A percentile compares a stretch with the other conserved stretches of the same genome.
Evolutionary conservation across 2,113 vertebrate species (phyloP).

Genomic region (Podiceps cristatus): DNA sequence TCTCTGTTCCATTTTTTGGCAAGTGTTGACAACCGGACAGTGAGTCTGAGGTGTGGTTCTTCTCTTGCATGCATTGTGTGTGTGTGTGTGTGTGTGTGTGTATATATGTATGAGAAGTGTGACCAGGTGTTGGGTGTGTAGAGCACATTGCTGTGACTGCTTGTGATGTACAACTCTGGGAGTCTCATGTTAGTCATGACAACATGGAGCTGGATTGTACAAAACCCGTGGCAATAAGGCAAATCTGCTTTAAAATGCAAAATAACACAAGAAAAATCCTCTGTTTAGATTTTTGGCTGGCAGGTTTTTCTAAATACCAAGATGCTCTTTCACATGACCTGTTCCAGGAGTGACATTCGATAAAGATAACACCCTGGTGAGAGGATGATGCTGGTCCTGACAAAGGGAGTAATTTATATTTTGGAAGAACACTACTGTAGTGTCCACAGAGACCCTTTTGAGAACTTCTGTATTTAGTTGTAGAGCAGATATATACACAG

Average conservation of each 20-base stretch:
- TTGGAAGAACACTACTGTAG: not conserved
- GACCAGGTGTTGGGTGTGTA: not conserved
- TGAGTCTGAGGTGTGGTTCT: not conserved
- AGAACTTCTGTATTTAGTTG: not conserved
- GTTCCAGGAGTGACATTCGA: not conserved
- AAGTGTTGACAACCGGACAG: not conserved
- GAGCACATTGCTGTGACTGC: not conserved
- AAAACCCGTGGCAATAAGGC: not conserved
- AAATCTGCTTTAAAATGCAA: not conserved
- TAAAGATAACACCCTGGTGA: not conserved
- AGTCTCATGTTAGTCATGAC: not conserved
- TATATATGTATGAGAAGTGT: not conserved
- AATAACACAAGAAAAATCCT: not conserved
- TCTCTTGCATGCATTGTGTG: not conserved
- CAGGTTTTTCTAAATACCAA: not conserved
- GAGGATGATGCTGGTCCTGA: not conserved
- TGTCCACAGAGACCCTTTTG: not conserved
- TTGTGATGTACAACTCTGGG: not conserved
- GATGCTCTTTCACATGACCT: not conserved
- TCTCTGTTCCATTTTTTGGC: not conserved
- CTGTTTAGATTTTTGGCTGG: not conserved
- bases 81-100: not conserved
- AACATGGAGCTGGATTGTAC: not conserved
- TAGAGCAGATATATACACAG: not conserved
- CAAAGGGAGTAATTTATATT: not conserved